Evolutionary conservation across 2,888 invertebrate genomes (phyloP), one percentile per base, ranked within the genome.

Genomic region (Agrenia bidenticulata): DNA sequence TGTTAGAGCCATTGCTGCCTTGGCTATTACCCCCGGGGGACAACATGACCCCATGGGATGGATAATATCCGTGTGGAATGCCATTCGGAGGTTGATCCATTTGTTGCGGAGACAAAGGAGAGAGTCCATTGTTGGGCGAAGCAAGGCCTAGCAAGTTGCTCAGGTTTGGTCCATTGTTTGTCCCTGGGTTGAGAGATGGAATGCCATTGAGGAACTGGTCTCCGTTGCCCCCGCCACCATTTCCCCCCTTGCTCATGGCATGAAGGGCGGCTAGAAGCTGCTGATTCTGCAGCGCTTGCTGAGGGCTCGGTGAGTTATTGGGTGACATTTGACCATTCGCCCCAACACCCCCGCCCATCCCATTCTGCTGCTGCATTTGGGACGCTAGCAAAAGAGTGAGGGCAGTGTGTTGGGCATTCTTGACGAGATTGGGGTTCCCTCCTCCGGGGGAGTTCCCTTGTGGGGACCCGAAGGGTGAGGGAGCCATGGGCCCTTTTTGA

Each of bases 261-360:
- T 79, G 79, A n/a, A 79, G 73, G 1, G 78, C 76, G 26, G 77
- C 77, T 41, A 79, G 71, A 66, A 79, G 74, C 65, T 79, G 78
- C 32, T 78, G 79, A 63, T 78, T 79, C 17, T 74, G 74, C 7
- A 72, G 60, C 11, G 67, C 56, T 5, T 58, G 49, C 37, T 67
- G 66, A 5, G 56, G 39, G 15, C 67, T 63, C 0, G 70, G 64
- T 2, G 17, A 15, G 51, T 51, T 51, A 11, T 69, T 63, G 21
- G 75, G 73, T 2, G 76, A 74, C 49, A 74, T 64, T 60, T 69
- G 69, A 19, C 71, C 71, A 60, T 67, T 72, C 26, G 67, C 69
- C 13, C 67, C 61, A 0, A 55, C 61, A 2, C 61, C 64, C 2
- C 37, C 45, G 1, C 66, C 66, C 50, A 66, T 68, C 2, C 64